These are phyloP conservation scores for Orbicella faveolata DNA, from an alignment of 64 coral and sea anemone genomes.

Conservation along the genomic window DNA sequence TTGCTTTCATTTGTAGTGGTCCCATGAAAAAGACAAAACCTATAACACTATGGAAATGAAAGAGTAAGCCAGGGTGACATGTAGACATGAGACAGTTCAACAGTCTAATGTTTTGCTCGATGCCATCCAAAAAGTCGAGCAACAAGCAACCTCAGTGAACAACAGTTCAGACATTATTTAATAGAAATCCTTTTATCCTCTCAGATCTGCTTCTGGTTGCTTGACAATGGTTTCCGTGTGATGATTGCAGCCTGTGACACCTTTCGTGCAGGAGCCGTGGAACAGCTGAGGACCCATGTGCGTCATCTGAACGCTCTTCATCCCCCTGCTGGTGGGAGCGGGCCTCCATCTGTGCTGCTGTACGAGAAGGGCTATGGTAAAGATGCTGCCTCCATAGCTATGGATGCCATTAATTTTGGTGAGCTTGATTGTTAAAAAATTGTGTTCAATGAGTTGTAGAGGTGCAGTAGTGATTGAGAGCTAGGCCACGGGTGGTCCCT, in stretches of 20 bases:
- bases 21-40: too few relatives aligned
- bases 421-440: not conserved
- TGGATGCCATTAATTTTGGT: constrained; percentile 99
- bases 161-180: not conserved
- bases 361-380: constrained; percentile 99
- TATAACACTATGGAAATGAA: too few relatives aligned
- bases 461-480: too few relatives aligned
- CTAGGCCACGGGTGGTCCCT: too few relatives aligned
- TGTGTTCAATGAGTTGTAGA: too few relatives aligned
- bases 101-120: too few relatives aligned
- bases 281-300: constrained; percentile 93
- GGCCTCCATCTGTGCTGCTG: constrained; percentile 90
- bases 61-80: too few relatives aligned
- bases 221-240: constrained; percentile 93
- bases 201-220: constrained; percentile 96
- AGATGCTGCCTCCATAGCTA: constrained; percentile 97
- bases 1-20: too few relatives aligned
- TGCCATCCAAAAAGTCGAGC: too few relatives aligned
- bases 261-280: constrained; percentile 97
- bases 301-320: constrained; percentile 95
- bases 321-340: constrained; percentile 76
- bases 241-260: constrained; percentile 99
- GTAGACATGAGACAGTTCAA: too few relatives aligned
- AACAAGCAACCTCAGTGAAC: too few relatives aligned
- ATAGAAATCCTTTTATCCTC: not conserved